A percentile compares a stretch with the other conserved stretches of the same genome.
phyloP scores from a whole-genome alignment of 2,113 vertebrate species.

The Arenaria interpres region DNA sequence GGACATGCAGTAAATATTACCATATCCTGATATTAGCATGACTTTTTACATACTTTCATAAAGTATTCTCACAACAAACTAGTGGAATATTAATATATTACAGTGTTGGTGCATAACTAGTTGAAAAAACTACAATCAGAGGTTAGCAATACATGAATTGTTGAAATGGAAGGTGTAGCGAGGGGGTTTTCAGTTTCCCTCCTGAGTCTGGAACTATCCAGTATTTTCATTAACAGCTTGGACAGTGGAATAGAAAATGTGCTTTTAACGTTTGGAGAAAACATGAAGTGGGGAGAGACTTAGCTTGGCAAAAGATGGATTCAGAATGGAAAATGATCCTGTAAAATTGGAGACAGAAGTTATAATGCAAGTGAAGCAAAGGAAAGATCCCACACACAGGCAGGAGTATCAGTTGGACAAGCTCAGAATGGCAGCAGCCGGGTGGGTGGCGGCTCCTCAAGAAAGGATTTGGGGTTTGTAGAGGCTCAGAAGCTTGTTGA shows the following conservation, averaged over 20 bases:
- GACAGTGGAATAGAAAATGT: not conserved
- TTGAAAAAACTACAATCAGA: not conserved
- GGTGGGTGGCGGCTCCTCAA: not conserved
- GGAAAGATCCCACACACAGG: not conserved
- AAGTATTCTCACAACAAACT: not conserved
- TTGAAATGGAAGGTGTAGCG: not conserved
- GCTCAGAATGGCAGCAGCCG: not conserved
- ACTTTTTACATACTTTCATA: not conserved
- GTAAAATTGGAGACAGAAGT: not conserved
- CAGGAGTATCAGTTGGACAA: not conserved
- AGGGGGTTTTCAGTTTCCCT: not conserved
- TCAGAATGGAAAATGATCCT: not conserved
- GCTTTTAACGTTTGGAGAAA: not conserved
- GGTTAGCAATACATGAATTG: not conserved
- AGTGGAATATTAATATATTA: not conserved
- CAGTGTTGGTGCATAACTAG: not conserved
- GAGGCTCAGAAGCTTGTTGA: not conserved
- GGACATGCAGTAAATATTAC: not conserved
- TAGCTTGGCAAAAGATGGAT: slow-evolving; percentile 1
- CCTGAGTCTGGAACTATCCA: not conserved
- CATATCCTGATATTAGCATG: not conserved
- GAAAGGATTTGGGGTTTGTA: not conserved
- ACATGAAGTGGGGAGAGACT: not conserved
- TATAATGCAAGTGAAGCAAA: not conserved
- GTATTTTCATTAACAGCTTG: not conserved